These are phyloP conservation scores for Dermatemys mawii DNA, from an alignment of 2,113 vertebrate species.

Conservation along the genomic window DNA sequence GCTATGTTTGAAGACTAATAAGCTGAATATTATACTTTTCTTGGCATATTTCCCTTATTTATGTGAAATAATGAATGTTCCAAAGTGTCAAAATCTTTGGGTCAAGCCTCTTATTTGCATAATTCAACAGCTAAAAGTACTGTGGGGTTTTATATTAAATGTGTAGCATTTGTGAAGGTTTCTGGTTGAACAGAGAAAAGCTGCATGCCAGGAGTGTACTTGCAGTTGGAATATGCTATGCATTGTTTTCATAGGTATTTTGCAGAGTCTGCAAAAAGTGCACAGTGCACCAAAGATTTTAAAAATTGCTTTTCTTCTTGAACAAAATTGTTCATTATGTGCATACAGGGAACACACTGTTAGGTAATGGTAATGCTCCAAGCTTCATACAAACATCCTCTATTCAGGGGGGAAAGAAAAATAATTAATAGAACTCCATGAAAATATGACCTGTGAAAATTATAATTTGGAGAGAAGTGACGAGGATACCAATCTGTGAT, in stretches of 20 bases:
- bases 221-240: slow-evolving; percentile 13
- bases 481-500: neutral
- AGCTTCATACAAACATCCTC: neutral
- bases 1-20: neutral
- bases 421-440: neutral
- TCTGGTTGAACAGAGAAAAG: slow-evolving; percentile 24
- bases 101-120: neutral
- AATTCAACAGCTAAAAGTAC: neutral
- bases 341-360: slow-evolving; percentile 19
- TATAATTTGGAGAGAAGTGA: neutral
- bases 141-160: neutral
- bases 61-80: neutral
- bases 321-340: slow-evolving; percentile 12
- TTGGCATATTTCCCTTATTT: neutral
- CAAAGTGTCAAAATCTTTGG: neutral
- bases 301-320: neutral
- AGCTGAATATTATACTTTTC: neutral
- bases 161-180: neutral
- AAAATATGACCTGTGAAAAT: neutral
- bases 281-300: neutral
- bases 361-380: neutral
- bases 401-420: neutral
- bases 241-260: slow-evolving; percentile 4
- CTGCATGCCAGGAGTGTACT: neutral
- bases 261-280: neutral